Conservation (phyloP, 2,113 vertebrate species). For the Apaloderma vittatum region DNA sequence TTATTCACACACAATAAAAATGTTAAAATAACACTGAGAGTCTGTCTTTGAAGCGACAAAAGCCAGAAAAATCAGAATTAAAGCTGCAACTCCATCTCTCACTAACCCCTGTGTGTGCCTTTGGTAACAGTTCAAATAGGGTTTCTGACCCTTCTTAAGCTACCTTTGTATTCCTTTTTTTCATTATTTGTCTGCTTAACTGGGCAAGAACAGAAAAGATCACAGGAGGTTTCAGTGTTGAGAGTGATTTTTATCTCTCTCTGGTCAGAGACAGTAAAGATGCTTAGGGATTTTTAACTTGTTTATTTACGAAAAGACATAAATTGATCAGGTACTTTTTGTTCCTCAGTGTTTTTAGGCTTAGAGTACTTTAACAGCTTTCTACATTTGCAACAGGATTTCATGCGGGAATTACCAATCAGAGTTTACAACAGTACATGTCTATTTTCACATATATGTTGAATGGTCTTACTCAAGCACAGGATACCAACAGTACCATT, state of each 20-base stretch:
- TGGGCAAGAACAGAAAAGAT: not conserved
- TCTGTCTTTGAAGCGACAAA: conserved; percentile 76
- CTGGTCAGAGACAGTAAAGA: not conserved
- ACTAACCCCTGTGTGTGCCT: not conserved
- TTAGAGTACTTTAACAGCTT: not conserved
- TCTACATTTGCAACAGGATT: not conserved
- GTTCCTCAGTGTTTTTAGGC: not conserved
- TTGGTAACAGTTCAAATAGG: conserved; percentile 24
- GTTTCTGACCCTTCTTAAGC: conserved; percentile 29
- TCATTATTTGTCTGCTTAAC: not conserved
- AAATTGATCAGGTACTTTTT: not conserved
- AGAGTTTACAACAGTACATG: not conserved
- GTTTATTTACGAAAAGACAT: not conserved
- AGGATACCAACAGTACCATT: not conserved
- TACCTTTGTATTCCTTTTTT: not conserved
- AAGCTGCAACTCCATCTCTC: conserved; percentile 45
- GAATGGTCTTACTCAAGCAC: not conserved
- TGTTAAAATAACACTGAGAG: conserved; percentile 75
- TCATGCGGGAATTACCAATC: not conserved
- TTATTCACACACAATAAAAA: conserved; percentile 84
- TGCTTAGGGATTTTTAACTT: not conserved
- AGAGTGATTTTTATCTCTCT: not conserved
- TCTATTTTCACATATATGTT: not conserved
- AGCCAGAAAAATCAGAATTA: conserved; percentile 74
- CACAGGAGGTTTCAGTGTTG: not conserved